Conservation (phyloP, 2,797 vertebrate species). For the Hypotaenidia philippensis region DNA sequence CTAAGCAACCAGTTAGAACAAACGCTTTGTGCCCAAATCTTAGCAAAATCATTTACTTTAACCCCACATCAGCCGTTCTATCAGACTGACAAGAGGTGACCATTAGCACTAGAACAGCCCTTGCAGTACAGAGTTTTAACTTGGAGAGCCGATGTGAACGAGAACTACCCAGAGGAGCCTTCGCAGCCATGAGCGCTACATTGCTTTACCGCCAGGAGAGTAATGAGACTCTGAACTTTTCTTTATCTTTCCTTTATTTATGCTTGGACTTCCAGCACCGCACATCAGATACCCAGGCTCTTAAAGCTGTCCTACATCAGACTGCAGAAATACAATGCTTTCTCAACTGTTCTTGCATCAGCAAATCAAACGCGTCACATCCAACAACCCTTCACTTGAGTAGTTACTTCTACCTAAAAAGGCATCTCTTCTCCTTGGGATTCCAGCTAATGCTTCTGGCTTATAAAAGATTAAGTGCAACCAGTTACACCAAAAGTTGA, state of each 20-base stretch:
- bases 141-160: accelerated
- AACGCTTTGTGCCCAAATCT: neutral
- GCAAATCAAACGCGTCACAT: slow-evolving; percentile 53
- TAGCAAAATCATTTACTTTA: neutral
- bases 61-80: neutral
- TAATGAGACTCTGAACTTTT: slow-evolving; percentile 58
- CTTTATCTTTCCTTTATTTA: slow-evolving; percentile 74
- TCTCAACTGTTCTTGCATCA: slow-evolving; percentile 1
- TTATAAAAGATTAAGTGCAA: slow-evolving; percentile 75
- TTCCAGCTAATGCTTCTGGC: slow-evolving; percentile 50
- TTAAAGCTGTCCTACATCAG: slow-evolving; percentile 9
- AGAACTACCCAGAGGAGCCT: neutral
- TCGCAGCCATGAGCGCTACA: neutral
- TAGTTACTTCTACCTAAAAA: slow-evolving; percentile 45
- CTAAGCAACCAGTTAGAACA: neutral
- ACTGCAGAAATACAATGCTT: slow-evolving; percentile 11
- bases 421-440: slow-evolving; percentile 43
- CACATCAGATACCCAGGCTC: slow-evolving; percentile 52
- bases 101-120: neutral
- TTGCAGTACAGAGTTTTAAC: accelerated
- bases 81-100: neutral
- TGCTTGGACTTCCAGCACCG: slow-evolving; percentile 63
- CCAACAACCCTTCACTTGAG: slow-evolving; percentile 52
- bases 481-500: slow-evolving; percentile 67
- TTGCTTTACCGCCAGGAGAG: neutral